Conservation (phyloP, 2,888 invertebrate species). For the Punctoribates punctum region DNA sequence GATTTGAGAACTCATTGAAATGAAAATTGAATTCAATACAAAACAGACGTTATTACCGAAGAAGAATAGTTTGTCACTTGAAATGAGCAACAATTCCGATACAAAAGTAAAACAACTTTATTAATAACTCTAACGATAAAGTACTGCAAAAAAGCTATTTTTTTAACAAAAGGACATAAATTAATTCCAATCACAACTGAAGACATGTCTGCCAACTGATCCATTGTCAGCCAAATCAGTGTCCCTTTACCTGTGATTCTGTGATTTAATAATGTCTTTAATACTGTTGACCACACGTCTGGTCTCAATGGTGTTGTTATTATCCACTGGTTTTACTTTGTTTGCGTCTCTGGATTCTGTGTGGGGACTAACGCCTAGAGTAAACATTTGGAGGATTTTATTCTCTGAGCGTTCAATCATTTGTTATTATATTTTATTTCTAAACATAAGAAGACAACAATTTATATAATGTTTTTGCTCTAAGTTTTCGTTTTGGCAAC, state of each 20-base stretch:
- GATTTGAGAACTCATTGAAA: too few species aligned
- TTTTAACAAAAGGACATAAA: too few species aligned
- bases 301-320: not conserved
- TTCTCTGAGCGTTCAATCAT: slow-evolving; percentile 1
- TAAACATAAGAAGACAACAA: not conserved
- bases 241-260: not conserved
- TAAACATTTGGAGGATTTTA: slow-evolving; percentile 1
- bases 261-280: slow-evolving; percentile 26
- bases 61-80: too few species aligned
- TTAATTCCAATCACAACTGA: too few species aligned
- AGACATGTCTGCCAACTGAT: too few species aligned
- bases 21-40: too few species aligned
- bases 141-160: too few species aligned
- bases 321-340: not conserved
- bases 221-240: too few species aligned
- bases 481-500: not conserved
- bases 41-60: too few species aligned
- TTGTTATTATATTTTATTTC: slow-evolving; percentile 14
- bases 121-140: too few species aligned
- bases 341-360: not conserved
- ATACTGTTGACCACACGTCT: not conserved
- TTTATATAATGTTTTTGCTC: not conserved
- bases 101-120: too few species aligned
- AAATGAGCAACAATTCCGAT: too few species aligned
- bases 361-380: slow-evolving; percentile 14